Percentiles rank a stretch among this genome's conserved stretches.
These are phyloP conservation scores for Bubo bubo DNA, from an alignment of 2,113 vertebrate species.

Conservation along the genomic window DNA sequence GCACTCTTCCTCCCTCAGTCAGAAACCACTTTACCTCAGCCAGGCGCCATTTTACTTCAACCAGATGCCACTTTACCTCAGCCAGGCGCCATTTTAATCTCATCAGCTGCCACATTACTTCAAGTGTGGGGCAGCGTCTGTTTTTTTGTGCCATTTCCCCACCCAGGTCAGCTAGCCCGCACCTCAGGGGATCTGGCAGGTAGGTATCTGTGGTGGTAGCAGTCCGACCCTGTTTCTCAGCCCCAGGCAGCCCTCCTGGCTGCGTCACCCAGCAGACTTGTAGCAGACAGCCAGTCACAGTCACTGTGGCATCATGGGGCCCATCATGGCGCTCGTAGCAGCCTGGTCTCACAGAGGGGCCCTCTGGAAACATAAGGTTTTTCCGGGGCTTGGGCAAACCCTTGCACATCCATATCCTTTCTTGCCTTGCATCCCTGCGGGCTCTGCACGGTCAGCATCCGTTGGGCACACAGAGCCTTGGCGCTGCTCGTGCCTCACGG, in stretches of 20 bases:
- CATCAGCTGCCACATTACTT: background rate
- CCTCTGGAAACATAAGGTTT: background rate
- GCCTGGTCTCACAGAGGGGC: background rate
- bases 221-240: background rate
- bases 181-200: background rate
- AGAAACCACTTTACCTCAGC: background rate
- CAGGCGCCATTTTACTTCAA: background rate
- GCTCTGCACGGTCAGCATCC: background rate
- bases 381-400: too few species aligned
- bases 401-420: background rate
- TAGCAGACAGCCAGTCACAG: background rate
- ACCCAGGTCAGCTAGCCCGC: background rate
- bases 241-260: background rate
- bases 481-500: rapidly evolving
- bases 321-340: background rate
- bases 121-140: too few species aligned
- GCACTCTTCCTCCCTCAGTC: background rate
- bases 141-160: background rate
- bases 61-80: background rate
- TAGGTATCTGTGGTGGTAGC: background rate
- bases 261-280: background rate
- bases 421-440: background rate
- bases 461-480: background rate
- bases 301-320: background rate
- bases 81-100: background rate